Percentiles rank a stretch among this genome's conserved stretches.
Conservation (phyloP, 2,113 vertebrate species). For the Rhinolophus sinicus region DNA sequence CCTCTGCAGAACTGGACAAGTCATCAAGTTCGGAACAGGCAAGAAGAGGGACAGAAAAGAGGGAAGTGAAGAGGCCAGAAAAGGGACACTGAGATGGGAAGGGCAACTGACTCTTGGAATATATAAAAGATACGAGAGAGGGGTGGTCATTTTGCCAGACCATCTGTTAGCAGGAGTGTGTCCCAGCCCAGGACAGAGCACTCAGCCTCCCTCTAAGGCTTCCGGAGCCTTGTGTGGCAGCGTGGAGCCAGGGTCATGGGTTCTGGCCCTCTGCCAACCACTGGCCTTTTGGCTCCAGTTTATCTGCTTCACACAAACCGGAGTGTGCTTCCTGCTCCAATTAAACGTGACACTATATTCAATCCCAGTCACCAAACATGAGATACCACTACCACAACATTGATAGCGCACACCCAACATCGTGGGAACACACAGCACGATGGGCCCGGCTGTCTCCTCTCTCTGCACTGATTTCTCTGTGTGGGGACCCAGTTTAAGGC, state of each 20-base stretch:
- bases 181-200: neutral
- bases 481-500: neutral
- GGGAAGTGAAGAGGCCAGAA: neutral
- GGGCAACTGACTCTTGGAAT: neutral
- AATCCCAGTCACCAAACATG: neutral
- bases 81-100: neutral
- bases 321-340: conserved; percentile 41
- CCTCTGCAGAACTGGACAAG: neutral
- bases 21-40: neutral
- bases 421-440: neutral
- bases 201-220: neutral
- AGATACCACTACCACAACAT: neutral
- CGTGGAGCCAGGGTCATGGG: neutral
- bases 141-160: neutral
- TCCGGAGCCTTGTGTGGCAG: neutral
- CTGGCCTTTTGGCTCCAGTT: neutral
- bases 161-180: neutral
- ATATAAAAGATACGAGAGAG: neutral
- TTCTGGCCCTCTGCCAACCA: conserved; percentile 44
- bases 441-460: rapidly evolving
- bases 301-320: neutral
- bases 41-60: neutral
- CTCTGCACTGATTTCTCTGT: neutral
- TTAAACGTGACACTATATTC: neutral
- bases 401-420: neutral